These are phyloP conservation scores for Tiphia femorata DNA, from an alignment of 2,888 invertebrate species.

Conservation along the genomic window DNA sequence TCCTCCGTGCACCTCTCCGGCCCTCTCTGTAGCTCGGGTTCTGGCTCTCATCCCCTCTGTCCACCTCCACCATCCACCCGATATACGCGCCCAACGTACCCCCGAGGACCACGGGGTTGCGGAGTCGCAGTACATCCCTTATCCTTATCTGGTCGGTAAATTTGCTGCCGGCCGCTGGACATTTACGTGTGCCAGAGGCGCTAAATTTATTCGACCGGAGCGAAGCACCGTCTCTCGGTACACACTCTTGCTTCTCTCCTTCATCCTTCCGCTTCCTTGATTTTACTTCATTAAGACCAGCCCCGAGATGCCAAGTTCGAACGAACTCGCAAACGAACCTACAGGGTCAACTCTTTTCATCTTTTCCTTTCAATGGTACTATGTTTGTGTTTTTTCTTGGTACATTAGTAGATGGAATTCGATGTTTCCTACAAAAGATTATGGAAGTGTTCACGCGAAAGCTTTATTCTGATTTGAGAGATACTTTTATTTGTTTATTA, in stretches of 20 bases:
- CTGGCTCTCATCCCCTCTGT: neutral
- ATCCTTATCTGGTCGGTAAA: conserved; percentile 22
- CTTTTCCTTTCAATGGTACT: too few relatives aligned
- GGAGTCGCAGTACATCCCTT: conserved; percentile 17
- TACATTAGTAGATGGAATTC: too few relatives aligned
- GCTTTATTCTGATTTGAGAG: too few relatives aligned
- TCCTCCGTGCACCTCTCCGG: neutral
- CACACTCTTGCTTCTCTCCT: neutral
- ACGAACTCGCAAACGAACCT: too few relatives aligned
- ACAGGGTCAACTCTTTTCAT: too few relatives aligned
- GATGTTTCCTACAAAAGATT: too few relatives aligned
- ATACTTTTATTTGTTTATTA: too few relatives aligned
- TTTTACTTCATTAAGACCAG: too few relatives aligned
- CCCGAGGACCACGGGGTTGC: neutral
- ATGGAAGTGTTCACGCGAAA: too few relatives aligned
- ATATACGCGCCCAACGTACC: neutral
- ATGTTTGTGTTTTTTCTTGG: too few relatives aligned
- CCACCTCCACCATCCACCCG: neutral
- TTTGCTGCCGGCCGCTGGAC: conserved; percentile 6
- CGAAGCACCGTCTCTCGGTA: neutral
- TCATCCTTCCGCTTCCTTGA: too few relatives aligned
- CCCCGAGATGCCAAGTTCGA: too few relatives aligned
- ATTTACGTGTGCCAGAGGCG: neutral
- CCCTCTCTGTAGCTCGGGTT: neutral
- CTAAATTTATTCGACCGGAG: neutral